A percentile compares a stretch with the other conserved stretches of the same genome.
Evolutionary conservation across 2,797 vertebrate genomes (phyloP).

Genomic region (Synaphobranchus kaupii): DNA sequence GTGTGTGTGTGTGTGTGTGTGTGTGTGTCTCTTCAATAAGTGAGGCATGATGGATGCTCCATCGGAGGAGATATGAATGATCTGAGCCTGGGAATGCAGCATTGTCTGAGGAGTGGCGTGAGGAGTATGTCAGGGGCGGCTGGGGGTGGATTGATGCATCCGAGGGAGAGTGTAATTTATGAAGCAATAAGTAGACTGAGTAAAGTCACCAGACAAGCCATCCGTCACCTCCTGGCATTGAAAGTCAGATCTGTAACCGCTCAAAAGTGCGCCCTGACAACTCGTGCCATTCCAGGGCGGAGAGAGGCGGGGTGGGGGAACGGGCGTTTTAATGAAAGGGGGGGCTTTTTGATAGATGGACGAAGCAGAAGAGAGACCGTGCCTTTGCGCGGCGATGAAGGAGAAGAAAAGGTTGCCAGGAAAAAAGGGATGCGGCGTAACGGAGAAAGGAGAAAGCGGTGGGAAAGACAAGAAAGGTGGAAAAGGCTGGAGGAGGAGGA

Average conservation of each 20-base stretch:
- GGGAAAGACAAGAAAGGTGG: not conserved
- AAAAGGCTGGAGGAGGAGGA: slow-evolving; percentile 51
- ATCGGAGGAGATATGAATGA: slow-evolving; percentile 42
- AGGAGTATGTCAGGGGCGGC: slow-evolving; percentile 18
- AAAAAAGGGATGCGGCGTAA: slow-evolving; percentile 16
- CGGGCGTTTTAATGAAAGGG: not conserved
- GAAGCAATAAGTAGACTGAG: slow-evolving; percentile 52
- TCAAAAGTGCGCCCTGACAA: slow-evolving; percentile 17
- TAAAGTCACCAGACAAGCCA: slow-evolving; percentile 46
- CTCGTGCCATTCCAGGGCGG: slow-evolving; percentile 34
- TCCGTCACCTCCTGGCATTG: slow-evolving; percentile 49
- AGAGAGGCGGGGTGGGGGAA: slow-evolving; percentile 16
- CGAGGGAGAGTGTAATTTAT: slow-evolving; percentile 49
- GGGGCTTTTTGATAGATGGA: slow-evolving; percentile 31
- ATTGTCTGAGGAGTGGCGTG: slow-evolving; percentile 33
- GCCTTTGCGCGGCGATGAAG: slow-evolving; percentile 53
- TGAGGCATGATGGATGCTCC: slow-evolving; percentile 59
- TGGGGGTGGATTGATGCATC: slow-evolving; percentile 35
- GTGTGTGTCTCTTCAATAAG: slow-evolving; percentile 50
- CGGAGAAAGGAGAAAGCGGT: not conserved
- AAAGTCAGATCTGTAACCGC: slow-evolving; percentile 20
- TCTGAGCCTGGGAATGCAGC: slow-evolving; percentile 30
- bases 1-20: slow-evolving; percentile 50
- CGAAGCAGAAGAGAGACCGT: slow-evolving; percentile 26
- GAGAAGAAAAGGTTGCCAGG: slow-evolving; percentile 34